Conservation (phyloP, 2,797 vertebrate genomes). For the Taenioides sp. region DNA sequence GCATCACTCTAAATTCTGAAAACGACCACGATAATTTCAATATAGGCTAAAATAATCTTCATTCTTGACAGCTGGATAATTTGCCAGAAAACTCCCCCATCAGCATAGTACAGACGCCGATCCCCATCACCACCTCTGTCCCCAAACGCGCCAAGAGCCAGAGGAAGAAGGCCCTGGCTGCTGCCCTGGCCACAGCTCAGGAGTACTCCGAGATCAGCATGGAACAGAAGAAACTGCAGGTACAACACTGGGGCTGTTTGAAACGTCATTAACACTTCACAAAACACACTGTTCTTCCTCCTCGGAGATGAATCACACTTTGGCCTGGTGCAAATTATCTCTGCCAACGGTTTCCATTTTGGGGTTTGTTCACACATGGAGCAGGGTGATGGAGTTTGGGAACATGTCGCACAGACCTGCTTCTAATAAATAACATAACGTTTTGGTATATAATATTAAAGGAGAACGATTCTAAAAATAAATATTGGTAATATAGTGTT, state of each 20-base stretch:
- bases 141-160: slow-evolving; percentile 98
- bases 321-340: neutral
- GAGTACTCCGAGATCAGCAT: slow-evolving; percentile 99
- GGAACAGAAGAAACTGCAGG: slow-evolving; percentile 97
- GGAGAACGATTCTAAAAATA: too few relatives aligned
- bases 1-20: neutral
- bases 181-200: slow-evolving; percentile 94
- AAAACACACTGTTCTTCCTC: neutral
- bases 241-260: slow-evolving; percentile 39
- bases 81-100: slow-evolving; percentile 96
- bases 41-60: neutral
- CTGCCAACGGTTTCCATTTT: neutral
- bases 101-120: slow-evolving; percentile 97
- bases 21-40: neutral
- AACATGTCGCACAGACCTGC: neutral
- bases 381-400: neutral
- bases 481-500: too few relatives aligned
- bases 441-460: too few relatives aligned
- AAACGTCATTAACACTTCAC: neutral
- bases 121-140: slow-evolving; percentile 97
- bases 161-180: slow-evolving; percentile 97
- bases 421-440: neutral
- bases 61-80: slow-evolving; percentile 84
- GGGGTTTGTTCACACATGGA: neutral
- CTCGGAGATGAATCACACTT: neutral